Conservation (phyloP, 2,113 vertebrate species). For the Panurus biarmicus region DNA sequence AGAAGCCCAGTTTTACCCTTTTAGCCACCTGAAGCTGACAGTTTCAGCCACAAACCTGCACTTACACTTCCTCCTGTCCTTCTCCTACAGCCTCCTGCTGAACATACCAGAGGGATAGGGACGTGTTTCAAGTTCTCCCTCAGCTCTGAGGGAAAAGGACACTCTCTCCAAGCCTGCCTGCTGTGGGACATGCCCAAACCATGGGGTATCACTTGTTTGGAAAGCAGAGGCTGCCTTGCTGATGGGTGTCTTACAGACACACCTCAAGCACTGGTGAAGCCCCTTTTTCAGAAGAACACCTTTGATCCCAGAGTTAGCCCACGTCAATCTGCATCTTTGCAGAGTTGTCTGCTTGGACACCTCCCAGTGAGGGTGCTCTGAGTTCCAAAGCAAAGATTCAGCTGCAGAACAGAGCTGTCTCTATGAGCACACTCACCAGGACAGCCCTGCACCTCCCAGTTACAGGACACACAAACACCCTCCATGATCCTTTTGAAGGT, state of each 20-base stretch:
- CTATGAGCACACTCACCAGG: background rate
- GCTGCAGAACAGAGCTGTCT: background rate
- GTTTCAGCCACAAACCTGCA: background rate
- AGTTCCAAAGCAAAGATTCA: background rate
- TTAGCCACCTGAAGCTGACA: background rate
- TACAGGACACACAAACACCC: background rate
- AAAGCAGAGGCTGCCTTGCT: background rate
- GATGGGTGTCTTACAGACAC: background rate
- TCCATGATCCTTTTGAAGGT: background rate
- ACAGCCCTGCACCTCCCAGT: background rate
- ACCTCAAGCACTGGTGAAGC: background rate
- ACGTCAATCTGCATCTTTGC: background rate
- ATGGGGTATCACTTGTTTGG: background rate
- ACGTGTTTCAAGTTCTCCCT: background rate
- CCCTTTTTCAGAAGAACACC: background rate
- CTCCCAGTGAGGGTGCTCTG: background rate
- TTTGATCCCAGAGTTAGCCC: background rate
- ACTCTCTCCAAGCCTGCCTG: background rate
- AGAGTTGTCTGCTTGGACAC: fast-evolving
- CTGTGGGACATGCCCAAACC: background rate
- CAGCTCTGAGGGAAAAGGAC: background rate
- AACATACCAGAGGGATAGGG: background rate
- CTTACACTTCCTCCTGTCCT: background rate
- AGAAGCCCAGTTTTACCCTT: background rate
- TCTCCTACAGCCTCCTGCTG: background rate